Evolutionary conservation across 2,113 vertebrate genomes (phyloP).

Genomic region (Lepus europaeus): DNA sequence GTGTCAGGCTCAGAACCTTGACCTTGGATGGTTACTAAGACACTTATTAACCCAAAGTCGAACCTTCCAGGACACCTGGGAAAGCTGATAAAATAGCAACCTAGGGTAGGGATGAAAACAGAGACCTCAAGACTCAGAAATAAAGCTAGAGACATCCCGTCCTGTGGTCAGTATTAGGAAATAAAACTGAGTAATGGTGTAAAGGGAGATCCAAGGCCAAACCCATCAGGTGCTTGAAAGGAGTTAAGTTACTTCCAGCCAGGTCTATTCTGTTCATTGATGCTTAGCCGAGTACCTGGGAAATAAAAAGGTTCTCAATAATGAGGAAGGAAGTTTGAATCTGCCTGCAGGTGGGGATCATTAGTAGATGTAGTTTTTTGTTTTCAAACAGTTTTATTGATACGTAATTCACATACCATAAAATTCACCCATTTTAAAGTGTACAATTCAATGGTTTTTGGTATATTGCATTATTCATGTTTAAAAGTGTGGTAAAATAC

Average conservation of each 20-base stretch:
- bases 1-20: background rate
- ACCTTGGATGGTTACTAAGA: slow-evolving; percentile 8
- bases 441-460: background rate
- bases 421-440: slow-evolving; percentile 27
- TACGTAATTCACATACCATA: background rate
- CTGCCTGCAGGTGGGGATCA: background rate
- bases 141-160: background rate
- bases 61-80: background rate
- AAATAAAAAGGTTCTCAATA: background rate
- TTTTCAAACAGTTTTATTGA: background rate
- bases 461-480: slow-evolving; percentile 34
- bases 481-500: slow-evolving; percentile 22
- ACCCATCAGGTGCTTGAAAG: background rate
- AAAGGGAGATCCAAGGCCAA: background rate
- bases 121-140: background rate
- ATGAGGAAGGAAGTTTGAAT: slow-evolving; percentile 13
- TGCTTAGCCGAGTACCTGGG: background rate
- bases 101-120: background rate
- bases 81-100: background rate
- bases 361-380: slow-evolving; percentile 5
- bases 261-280: background rate
- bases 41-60: background rate
- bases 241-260: background rate
- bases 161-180: background rate
- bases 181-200: background rate